Evolutionary conservation across 64 coral and sea anemone species (phyloP).

Genomic region (Orbicella faveolata): DNA sequence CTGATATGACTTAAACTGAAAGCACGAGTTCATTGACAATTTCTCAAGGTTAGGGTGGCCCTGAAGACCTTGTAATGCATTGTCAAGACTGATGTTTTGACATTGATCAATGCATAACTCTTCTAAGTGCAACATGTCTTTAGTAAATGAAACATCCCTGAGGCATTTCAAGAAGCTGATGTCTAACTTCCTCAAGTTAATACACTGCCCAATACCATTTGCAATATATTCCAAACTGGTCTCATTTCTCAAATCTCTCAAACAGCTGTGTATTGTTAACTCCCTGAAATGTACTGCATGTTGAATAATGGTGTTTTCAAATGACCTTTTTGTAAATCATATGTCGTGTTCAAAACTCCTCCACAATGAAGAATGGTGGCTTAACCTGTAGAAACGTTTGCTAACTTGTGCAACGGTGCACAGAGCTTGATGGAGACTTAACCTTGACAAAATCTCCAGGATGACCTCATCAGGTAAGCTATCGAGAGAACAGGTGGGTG

Average conservation of each 20-base stretch:
- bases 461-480: slow-evolving; percentile 34
- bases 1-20: slow-evolving; percentile 30
- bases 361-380: slow-evolving; percentile 19
- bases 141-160: slow-evolving; percentile 27
- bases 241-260: slow-evolving; percentile 6
- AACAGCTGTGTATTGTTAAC: slow-evolving; percentile 25
- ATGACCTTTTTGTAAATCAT: slow-evolving; percentile 17
- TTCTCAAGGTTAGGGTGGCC: slow-evolving; percentile 20
- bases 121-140: slow-evolving; percentile 29
- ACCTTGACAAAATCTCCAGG: too few species aligned
- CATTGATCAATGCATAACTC: slow-evolving; percentile 34
- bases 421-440: too few species aligned
- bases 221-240: slow-evolving; percentile 27
- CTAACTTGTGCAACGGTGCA: too few species aligned
- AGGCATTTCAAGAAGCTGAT: slow-evolving; percentile 22
- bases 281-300: slow-evolving; percentile 10
- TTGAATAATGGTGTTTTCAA: slow-evolving; percentile 7
- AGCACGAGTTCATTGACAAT: slow-evolving; percentile 26
- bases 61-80: background rate
- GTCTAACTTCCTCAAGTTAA: slow-evolving; percentile 27
- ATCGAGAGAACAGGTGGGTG: slow-evolving; percentile 23
- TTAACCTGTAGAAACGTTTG: slow-evolving; percentile 25
- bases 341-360: too few species aligned
- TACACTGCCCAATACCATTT: slow-evolving; percentile 16
- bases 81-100: slow-evolving; percentile 36